These are phyloP conservation scores for Pocillopora damicornis DNA, from an alignment of 64 coral and sea anemone genomes.

Conservation along the genomic window DNA sequence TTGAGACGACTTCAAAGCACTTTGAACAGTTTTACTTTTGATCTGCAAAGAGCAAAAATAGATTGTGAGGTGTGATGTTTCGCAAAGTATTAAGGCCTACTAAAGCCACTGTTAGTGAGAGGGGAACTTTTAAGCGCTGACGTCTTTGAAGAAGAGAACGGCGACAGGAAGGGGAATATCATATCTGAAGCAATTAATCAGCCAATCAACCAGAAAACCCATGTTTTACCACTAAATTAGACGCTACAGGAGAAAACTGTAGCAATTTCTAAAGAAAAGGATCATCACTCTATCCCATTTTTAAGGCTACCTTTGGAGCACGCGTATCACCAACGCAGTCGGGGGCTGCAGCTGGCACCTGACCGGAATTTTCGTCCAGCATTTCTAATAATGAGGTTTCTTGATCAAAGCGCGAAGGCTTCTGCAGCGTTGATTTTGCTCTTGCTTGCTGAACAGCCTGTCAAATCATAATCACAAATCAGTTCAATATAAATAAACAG, in stretches of 20 bases:
- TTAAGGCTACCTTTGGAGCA: neutral
- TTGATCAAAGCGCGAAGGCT: neutral
- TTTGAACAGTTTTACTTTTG: neutral
- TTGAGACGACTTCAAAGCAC: neutral
- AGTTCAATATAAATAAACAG: neutral
- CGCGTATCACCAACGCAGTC: constrained; percentile 48
- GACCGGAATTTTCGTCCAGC: neutral
- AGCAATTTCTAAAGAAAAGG: neutral
- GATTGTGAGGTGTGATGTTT: too few relatives aligned
- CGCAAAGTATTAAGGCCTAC: neutral
- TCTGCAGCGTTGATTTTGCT: neutral
- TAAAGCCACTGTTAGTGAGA: neutral
- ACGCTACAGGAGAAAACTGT: neutral
- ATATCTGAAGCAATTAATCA: too few relatives aligned
- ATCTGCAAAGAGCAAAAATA: neutral
- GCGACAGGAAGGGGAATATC: too few relatives aligned
- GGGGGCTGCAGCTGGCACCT: constrained; percentile 2
- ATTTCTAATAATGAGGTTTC: neutral
- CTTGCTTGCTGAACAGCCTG: neutral
- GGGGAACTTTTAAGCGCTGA: too few relatives aligned
- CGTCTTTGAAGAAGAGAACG: too few relatives aligned
- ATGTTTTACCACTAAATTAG: too few relatives aligned
- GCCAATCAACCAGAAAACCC: too few relatives aligned
- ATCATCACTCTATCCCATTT: neutral
- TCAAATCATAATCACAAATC: neutral